A percentile compares a stretch with the other conserved stretches of the same genome.
Evolutionary conservation across 2,797 vertebrate genomes (phyloP).

Genomic region (Girardinus metallicus): DNA sequence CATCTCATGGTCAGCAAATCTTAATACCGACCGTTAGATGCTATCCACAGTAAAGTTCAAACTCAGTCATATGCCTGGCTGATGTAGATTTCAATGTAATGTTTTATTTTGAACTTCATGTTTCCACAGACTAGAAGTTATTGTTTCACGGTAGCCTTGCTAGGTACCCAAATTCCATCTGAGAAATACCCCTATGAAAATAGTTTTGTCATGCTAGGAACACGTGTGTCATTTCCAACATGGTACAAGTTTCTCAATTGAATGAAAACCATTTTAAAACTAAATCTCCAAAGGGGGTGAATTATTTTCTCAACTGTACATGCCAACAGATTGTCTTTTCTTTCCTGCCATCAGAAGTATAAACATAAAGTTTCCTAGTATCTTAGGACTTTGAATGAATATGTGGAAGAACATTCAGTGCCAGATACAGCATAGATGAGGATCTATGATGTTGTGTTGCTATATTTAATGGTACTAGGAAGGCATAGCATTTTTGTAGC

Average conservation of each 20-base stretch:
- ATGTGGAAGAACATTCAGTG: background rate
- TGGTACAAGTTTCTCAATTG: background rate
- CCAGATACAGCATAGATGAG: background rate
- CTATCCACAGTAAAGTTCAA: background rate
- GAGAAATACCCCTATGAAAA: background rate
- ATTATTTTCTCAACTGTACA: background rate
- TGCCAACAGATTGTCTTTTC: background rate
- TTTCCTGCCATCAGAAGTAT: background rate
- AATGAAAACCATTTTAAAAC: background rate
- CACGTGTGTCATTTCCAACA: background rate
- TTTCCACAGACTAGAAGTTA: background rate
- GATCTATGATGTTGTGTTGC: background rate
- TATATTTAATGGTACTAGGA: background rate
- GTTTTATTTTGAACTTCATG: background rate
- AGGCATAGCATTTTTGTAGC: too few relatives aligned
- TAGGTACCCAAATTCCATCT: background rate
- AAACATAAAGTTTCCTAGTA: background rate
- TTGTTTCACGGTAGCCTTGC: background rate
- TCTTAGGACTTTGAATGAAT: background rate
- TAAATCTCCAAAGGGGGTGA: background rate
- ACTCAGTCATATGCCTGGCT: background rate
- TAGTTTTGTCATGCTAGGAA: background rate
- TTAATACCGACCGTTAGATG: background rate
- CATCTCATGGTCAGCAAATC: background rate
- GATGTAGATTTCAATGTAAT: background rate